These are phyloP conservation scores for Eulemur coronatus DNA, from an alignment of 2,797 vertebrate species.

Conservation along the genomic window DNA sequence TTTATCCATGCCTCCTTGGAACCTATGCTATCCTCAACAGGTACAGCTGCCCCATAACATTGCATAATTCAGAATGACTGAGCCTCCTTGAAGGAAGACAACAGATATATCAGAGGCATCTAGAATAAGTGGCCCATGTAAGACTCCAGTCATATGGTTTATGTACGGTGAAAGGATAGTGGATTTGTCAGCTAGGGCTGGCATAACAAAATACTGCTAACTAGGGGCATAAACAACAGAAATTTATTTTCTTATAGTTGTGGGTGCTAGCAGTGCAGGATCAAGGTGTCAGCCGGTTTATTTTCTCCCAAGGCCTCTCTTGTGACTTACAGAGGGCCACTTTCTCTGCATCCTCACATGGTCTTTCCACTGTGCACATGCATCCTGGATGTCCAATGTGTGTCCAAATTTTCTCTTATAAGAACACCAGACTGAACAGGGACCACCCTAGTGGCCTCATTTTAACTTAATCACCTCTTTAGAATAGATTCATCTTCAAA, in stretches of 20 bases:
- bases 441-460: background rate
- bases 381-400: background rate
- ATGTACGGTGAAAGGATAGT: background rate
- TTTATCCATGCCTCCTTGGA: background rate
- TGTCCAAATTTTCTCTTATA: background rate
- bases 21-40: background rate
- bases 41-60: accelerated
- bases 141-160: background rate
- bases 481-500: background rate
- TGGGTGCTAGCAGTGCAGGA: background rate
- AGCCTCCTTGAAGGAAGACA: background rate
- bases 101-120: background rate
- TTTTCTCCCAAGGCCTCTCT: background rate
- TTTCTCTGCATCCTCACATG: background rate
- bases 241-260: background rate
- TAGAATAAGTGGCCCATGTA: background rate
- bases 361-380: background rate
- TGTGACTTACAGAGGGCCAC: background rate
- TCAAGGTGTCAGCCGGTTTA: background rate
- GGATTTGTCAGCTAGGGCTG: accelerated
- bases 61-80: background rate
- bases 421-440: background rate
- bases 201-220: background rate
- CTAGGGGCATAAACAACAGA: background rate
- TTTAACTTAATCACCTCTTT: background rate